Conservation (phyloP, 2,888 invertebrate species). For the Andrena trimmerana region DNA sequence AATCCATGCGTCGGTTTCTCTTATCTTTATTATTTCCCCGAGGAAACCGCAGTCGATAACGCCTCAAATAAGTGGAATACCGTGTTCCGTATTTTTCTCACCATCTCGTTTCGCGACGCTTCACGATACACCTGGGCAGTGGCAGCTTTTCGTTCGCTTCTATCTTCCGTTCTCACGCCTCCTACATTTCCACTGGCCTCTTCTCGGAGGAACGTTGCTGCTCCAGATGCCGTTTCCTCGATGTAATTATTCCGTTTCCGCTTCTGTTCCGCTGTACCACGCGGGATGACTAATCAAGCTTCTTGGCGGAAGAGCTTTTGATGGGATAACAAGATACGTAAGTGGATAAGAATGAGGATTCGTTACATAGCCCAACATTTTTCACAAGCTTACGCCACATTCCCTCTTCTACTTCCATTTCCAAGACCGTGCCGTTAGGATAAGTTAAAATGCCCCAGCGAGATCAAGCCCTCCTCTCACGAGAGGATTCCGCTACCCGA, state of each 20-base stretch:
- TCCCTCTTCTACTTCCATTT: not conserved
- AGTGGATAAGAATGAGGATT: not conserved
- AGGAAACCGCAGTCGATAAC: constrained; percentile 24
- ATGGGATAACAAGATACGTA: not conserved
- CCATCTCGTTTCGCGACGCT: constrained; percentile 16
- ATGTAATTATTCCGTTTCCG: not conserved
- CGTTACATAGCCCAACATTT: no score
- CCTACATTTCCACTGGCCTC: not conserved
- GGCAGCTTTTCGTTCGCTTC: constrained; percentile 15
- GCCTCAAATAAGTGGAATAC: constrained; percentile 55
- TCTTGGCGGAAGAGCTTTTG: not conserved
- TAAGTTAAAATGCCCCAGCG: constrained; percentile 8
- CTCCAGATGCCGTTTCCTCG: not conserved
- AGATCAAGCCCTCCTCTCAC: constrained; percentile 6
- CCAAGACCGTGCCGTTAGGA: constrained; percentile 18
- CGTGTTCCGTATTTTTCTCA: constrained; percentile 53
- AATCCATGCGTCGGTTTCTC: constrained; percentile 20
- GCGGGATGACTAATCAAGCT: not conserved
- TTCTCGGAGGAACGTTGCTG: not conserved
- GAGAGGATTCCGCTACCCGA: constrained; percentile 15
- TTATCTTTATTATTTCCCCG: constrained; percentile 45
- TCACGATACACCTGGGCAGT: constrained; percentile 35
- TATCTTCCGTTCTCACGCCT: not conserved
- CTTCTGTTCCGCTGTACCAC: no score
- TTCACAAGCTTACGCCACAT: not conserved